These are phyloP conservation scores for Oxytorus armatus DNA, from an alignment of 2,888 invertebrate genomes.

Conservation along the genomic window DNA sequence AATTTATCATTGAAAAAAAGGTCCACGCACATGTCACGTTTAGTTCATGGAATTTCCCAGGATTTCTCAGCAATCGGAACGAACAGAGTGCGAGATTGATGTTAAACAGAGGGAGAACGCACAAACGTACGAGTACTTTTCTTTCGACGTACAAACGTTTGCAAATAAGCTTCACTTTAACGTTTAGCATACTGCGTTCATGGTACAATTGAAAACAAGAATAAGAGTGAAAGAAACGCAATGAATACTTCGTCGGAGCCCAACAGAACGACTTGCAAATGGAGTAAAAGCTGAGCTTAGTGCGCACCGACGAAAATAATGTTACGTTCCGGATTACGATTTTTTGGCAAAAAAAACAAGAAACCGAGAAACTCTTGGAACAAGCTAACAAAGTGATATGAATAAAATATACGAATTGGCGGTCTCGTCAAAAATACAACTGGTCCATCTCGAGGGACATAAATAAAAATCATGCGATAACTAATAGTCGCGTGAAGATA, in stretches of 20 bases:
- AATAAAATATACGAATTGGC: background rate
- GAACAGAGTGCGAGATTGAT: conserved; percentile 16
- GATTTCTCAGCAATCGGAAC: background rate
- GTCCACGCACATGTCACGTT: conserved; percentile 14
- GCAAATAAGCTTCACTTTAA: conserved; percentile 35
- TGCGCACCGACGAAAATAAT: background rate
- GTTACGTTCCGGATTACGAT: background rate
- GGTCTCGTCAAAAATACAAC: background rate
- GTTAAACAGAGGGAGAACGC: conserved; percentile 12
- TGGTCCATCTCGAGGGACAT: background rate
- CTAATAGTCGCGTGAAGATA: no score
- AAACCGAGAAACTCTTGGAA: no score
- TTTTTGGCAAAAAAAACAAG: no score
- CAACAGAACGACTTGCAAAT: conserved; percentile 7
- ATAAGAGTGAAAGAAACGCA: background rate
- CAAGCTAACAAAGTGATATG: no score
- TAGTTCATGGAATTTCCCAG: conserved; percentile 38
- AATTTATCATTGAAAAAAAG: background rate
- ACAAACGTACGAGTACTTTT: conserved; percentile 10
- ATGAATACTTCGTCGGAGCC: background rate
- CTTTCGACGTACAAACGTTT: conserved; percentile 28
- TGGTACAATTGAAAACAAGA: background rate
- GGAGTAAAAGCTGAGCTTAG: background rate
- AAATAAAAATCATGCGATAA: no score
- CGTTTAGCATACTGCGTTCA: conserved; percentile 24